These are phyloP conservation scores for Danio aesculapii DNA, from an alignment of 2,797 vertebrate genomes.

Conservation along the genomic window DNA sequence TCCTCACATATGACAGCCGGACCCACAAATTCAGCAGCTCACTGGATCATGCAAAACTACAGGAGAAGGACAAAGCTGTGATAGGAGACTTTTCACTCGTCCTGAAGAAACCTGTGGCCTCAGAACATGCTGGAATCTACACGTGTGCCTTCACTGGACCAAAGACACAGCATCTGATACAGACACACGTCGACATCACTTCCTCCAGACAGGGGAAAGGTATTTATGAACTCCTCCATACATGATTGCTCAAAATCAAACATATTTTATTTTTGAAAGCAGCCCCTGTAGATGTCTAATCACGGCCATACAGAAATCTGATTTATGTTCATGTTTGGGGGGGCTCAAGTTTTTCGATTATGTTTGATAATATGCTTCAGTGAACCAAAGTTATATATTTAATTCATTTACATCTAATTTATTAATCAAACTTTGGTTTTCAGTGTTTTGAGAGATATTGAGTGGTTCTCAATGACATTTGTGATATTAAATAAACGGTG, in stretches of 20 bases:
- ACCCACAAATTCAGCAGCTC: conserved; percentile 29
- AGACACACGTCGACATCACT: conserved; percentile 40
- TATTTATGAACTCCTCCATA: conserved; percentile 29
- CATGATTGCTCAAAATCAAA: background rate
- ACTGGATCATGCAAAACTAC: conserved; percentile 39
- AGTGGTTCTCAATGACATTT: too few relatives aligned
- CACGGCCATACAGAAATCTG: too few relatives aligned
- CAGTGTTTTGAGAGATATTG: too few relatives aligned
- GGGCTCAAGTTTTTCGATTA: too few relatives aligned
- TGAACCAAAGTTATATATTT: too few relatives aligned
- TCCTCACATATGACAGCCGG: conserved; percentile 51
- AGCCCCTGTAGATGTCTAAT: too few relatives aligned
- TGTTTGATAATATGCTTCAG: too few relatives aligned
- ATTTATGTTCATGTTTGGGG: too few relatives aligned
- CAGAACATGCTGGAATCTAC: conserved; percentile 50
- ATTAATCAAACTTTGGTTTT: too few relatives aligned
- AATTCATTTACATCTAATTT: too few relatives aligned
- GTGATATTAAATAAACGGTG: too few relatives aligned
- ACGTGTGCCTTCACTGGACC: conserved; percentile 51
- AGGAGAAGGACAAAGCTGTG: conserved; percentile 23
- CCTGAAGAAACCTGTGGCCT: conserved; percentile 32
- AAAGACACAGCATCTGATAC: conserved; percentile 34
- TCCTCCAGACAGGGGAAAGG: conserved; percentile 15
- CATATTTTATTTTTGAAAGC: too few relatives aligned
- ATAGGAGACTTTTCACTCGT: conserved; percentile 56